Conservation (phyloP, 2,113 vertebrate genomes). For the Galemys pyrenaicus region DNA sequence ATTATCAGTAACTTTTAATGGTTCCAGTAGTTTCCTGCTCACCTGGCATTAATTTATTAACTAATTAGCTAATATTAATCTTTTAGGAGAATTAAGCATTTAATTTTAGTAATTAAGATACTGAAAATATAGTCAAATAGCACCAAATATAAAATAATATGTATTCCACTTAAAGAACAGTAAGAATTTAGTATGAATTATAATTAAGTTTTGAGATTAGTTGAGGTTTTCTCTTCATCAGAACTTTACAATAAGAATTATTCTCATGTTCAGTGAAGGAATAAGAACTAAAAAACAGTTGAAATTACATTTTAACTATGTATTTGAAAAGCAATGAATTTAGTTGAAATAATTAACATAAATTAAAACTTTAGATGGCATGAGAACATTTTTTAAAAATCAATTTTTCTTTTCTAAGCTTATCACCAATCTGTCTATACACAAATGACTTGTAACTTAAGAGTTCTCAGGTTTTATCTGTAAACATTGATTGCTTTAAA, state of each 20-base stretch:
- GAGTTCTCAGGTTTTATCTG: background rate
- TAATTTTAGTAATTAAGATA: background rate
- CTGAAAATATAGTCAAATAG: background rate
- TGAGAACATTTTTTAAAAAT: background rate
- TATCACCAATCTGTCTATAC: background rate
- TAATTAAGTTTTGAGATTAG: background rate
- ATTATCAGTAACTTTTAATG: background rate
- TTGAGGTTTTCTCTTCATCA: background rate
- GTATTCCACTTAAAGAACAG: background rate
- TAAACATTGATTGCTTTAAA: slow-evolving; percentile 42
- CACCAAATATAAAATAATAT: background rate
- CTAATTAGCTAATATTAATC: background rate
- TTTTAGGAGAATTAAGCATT: background rate
- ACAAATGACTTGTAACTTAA: background rate
- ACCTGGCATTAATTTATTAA: background rate
- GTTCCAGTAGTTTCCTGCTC: background rate
- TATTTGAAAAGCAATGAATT: background rate
- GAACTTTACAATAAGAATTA: background rate
- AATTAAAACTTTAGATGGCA: background rate
- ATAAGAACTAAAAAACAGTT: background rate
- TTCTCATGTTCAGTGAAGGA: background rate
- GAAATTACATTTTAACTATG: background rate
- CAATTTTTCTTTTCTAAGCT: too few species aligned
- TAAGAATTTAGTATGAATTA: background rate
- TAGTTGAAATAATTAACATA: background rate